Base-by-base conservation (phyloP, 2,888 invertebrate genomes). In the Diplolepis rosae region DNA sequence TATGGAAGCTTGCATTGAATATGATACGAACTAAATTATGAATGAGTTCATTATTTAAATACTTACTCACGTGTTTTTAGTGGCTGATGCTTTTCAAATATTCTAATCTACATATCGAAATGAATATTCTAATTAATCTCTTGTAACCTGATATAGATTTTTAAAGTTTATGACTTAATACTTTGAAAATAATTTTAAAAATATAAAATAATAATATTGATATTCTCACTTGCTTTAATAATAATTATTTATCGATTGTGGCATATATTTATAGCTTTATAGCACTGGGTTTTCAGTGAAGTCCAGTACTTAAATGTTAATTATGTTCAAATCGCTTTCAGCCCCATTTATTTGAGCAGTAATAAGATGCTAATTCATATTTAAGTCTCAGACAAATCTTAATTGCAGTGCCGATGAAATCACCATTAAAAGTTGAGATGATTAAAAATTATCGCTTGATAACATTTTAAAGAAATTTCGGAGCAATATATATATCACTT, bases 161-260 rank as follows among this genome's bases (percentile, higher is more conserved):
- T 0, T 22, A 1, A 3, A 4, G 9, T 48, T 48, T 7, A 15
- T 9, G 11, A 1, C 2, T 48, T 48, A 18, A 11, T 7, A 48
- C 22, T 4, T n/a, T n/a, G n/a, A n/a, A n/a, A n/a, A n/a, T n/a
- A n/a, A n/a, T n/a, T n/a, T n/a, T n/a, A n/a, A n/a, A n/a, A n/a
- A n/a, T n/a, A n/a, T n/a, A n/a, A n/a, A n/a, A n/a, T n/a, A n/a
- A n/a, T n/a, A n/a, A 13, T 48, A 48, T 45, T 48, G 28, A 32
- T 11, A 30, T n/a, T 48, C 22, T 48, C 48, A 45, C 32, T 30
- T 66, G 66, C 50, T 30, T 66, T 45, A 48, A 66, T 66, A 48
- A 50, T 48, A n/a, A n/a, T n/a, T n/a, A n/a, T n/a, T n/a, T 32
- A 66, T 48, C 45, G 30, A 66, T 66, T 66, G 6, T 48, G 24